Conservation (phyloP, 2,797 vertebrate genomes). For the Aplochiton taeniatus region DNA sequence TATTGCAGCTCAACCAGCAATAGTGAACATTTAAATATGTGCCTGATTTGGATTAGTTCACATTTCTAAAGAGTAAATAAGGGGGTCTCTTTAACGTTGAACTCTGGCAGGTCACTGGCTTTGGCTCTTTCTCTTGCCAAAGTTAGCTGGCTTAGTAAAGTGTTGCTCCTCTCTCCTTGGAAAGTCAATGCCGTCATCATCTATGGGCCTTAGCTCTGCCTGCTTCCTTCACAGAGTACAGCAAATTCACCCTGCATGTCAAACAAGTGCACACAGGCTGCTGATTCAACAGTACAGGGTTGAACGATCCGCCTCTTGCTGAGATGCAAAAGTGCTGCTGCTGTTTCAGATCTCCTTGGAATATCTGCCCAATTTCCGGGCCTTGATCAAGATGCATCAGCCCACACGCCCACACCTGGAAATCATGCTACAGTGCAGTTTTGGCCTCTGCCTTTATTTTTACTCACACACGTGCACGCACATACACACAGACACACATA, state of each 20-base stretch:
- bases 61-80: no score
- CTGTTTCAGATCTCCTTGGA: constrained; percentile 65
- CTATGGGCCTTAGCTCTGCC: constrained; percentile 19
- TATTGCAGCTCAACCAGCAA: no score
- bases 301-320: constrained; percentile 31
- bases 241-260: constrained; percentile 47
- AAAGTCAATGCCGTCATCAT: constrained; percentile 26
- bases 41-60: no score
- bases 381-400: constrained; percentile 14
- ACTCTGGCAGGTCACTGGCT: no score
- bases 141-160: not conserved
- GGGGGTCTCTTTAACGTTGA: no score
- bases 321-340: constrained; percentile 44
- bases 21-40: no score
- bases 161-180: constrained; percentile 8
- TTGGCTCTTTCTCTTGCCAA: not conserved
- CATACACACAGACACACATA: not conserved
- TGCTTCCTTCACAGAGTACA: constrained; percentile 40
- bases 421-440: constrained; percentile 31
- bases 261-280: constrained; percentile 41
- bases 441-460: not conserved
- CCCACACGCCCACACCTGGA: constrained; percentile 19
- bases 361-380: constrained; percentile 48
- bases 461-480: not conserved
- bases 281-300: constrained; percentile 70